Evolutionary conservation across 37 sponge, comb jelly and placozoan species (phyloP), one percentile per base, ranked within the genome.

Genomic region (Cladorhizidae sp.): DNA sequence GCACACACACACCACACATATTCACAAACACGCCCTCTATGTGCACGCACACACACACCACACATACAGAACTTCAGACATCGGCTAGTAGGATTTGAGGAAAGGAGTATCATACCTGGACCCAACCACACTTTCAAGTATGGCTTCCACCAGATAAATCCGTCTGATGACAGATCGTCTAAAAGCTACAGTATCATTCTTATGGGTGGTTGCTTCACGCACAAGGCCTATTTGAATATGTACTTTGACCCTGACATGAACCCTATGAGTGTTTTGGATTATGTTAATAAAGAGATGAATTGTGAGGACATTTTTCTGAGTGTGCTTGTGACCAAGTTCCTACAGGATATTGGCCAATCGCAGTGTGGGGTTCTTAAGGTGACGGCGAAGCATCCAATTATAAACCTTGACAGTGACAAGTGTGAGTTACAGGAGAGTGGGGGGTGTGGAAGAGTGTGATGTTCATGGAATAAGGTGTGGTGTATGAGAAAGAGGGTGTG

Each of bases 241-340:
- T 83, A 33, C 57, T 49, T 51, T 51, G 72, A 73, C 36, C 67
- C 75, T 52, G 3, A 41, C 15, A 42, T 67, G 3, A 1, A 64
- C 0, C 84, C 84, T 40, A 35, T 1, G 33, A 58, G 1, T 0
- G 36, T 83, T 32, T 0, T 74, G 35, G 64, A 74, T n/a, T 83
- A 83, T 31, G 43, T 83, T 22, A 29, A 83, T 25, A 2, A 31
- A 12, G 57, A 39, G 36, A 83, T 35, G 68, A 83, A 83, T 29
- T 83, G 84, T 75, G 84, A 83, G 2, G 84, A 83, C 40, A 65
- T 83, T 36, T 42, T 43, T 2, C 33, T 83, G 54, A 75, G 62
- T 28, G 14, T 83, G 22, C 9, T 83, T 35, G 84, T 75, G 7
- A 42, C 68, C 18, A 74, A 83, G 56, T 83, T 83, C 42, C 56